A percentile compares a stretch with the other conserved stretches of the same genome.
These are phyloP conservation scores for Anolis apletophallus DNA, from an alignment of 2,797 vertebrate species.

Conservation along the genomic window DNA sequence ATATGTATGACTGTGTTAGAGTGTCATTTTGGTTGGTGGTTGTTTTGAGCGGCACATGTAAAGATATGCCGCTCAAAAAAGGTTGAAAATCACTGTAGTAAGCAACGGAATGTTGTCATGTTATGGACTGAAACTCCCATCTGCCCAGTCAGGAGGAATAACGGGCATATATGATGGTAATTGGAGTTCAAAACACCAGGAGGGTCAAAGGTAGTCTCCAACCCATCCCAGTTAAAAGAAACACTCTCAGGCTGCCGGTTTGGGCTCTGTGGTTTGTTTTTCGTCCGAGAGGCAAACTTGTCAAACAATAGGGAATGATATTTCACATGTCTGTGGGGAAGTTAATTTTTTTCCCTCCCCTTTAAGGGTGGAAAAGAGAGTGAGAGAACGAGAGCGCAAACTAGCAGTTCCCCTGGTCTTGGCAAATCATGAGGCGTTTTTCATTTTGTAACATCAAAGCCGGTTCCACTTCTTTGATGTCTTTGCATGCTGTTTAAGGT, in stretches of 20 bases:
- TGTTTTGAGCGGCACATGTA: no score
- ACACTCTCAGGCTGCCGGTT: no score
- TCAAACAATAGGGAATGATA: conserved; percentile 50
- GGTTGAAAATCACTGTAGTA: no score
- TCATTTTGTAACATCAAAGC: conserved; percentile 97
- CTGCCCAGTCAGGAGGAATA: no score
- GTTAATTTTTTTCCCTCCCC: conserved; percentile 58
- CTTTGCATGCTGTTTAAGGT: conserved; percentile 98
- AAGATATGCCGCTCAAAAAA: no score
- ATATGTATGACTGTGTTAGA: no score
- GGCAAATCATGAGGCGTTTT: conserved; percentile 94
- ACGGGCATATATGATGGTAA: no score
- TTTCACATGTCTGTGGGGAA: conserved; percentile 60
- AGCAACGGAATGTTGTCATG: neutral
- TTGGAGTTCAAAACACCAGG: no score
- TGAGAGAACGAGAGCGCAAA: conserved; percentile 75
- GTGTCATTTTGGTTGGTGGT: no score
- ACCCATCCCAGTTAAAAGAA: neutral
- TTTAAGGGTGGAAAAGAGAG: conserved; percentile 54
- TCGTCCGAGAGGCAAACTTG: conserved; percentile 25
- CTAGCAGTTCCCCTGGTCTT: conserved; percentile 92
- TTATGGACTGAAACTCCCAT: neutral
- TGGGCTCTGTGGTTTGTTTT: conserved; percentile 9
- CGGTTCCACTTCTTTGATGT: conserved; percentile 91
- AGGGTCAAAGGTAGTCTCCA: no score